Evolutionary conservation across 2,113 vertebrate species (phyloP), one percentile per base, ranked within the genome.

Genomic region (Dicerorhinus sumatrensis): DNA sequence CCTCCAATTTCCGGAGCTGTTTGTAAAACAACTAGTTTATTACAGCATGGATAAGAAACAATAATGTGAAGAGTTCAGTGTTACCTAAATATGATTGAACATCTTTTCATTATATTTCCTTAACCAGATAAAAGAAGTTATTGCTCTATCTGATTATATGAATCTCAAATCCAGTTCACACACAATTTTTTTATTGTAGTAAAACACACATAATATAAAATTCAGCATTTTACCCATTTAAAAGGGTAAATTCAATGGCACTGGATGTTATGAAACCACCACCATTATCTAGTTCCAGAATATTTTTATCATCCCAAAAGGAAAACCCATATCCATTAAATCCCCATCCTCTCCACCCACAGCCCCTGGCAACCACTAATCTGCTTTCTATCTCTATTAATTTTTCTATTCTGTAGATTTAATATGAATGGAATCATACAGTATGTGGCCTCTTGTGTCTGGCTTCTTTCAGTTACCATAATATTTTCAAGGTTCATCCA

Each of bases 101-200:
- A 80, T 85, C 20, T 73, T 95, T 80, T 84, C 21, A 76, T 33
- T 94, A 11, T 39, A 88, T 93, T 76, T 96, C 33, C 13, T 51
- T 70, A 56, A 69, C 33, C 17, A 73, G 12, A 6, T 67, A 60
- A 87, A 80, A 83, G 76, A 23, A 5, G 3, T 83, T 42, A 65
- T 25, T 16, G 1, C 7, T 25, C 6, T n/a, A 17, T 14, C 18
- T 80, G 14, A 80, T 93, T 63, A 63, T 36, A 85, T 48, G 6
- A 81, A 33, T 82, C 54, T 72, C 18, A 84, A 75, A 89, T 76
- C 18, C 1, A 54, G 58, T 76, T 76, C 42, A 84, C 39, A 31
- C 9, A 33, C 2, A 62, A 63, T 82, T 73, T 70, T 89, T 88
- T 79, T 89, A 20, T 67, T 60, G 1, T 85, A 10, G 51, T 27